Evolutionary conservation across 1,140 invertebrate species (phyloP), one percentile per base, ranked within the genome.

Genomic region (Euwallacea fornicatus): DNA sequence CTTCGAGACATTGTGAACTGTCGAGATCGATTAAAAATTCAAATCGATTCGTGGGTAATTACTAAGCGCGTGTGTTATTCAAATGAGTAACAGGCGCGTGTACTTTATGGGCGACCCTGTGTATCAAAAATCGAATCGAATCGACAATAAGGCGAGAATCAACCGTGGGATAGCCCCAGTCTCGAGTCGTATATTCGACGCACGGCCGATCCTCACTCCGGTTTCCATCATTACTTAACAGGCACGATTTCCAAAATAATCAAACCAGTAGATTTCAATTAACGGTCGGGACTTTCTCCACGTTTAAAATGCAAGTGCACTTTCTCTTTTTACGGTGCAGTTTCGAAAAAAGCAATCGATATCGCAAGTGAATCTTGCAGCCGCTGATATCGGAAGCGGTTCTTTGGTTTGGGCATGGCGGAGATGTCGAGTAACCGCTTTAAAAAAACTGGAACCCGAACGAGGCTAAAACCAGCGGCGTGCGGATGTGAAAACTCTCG

Each of bases 281-380:
- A 58, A 66, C 54, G n/a, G 21, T 46, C 11, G 8, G 6, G 46
- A 62, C 63, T 65, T 65, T 65, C 63, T 65, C 63, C 47, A 4
- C 21, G 11, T 65, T 65, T 54, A 65, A 65, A 65, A 65, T 65
- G 60, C 60, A 65, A 11, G 59, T 61, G 46, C 62, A 65, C 62
- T 65, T 65, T 65, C 62, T 53, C 62, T 65, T 65, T 65, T 65
- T 65, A 65, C 21, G 46, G 41, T 65, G 62, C 62, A 65, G 7
- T 65, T 65, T 65, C 9, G 16, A 50, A 65, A 63, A 63, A 64
- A 62, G 15, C 11, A 56, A 33, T 41, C 58, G 58, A 43, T 61
- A 61, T 43, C 42, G 58, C 42, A 41, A 61, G 33, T 43, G 58
- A 61, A 61, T 61, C 58, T 56, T 56, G 54, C 54, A 56, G 11